A percentile compares a stretch with the other conserved stretches of the same genome.
Evolutionary conservation across 2,888 invertebrate genomes (phyloP).

Genomic region (Rapana venosa): DNA sequence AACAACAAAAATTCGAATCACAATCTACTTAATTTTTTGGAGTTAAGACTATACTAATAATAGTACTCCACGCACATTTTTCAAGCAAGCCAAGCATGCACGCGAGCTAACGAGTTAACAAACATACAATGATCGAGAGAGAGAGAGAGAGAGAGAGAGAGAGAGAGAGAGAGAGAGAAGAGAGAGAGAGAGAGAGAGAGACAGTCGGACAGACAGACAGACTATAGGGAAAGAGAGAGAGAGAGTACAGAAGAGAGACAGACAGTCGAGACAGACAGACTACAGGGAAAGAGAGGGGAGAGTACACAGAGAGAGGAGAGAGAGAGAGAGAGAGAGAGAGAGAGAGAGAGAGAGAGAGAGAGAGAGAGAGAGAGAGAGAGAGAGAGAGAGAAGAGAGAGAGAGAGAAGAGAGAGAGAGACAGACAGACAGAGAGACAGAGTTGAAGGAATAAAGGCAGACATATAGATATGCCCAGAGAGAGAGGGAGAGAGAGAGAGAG

Average conservation of each 20-base stretch:
- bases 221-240: neutral
- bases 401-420: neutral
- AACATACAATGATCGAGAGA: neutral
- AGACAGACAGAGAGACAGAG: slow-evolving; percentile 2
- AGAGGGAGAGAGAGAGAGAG: neutral
- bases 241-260: slow-evolving; percentile 10
- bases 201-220: neutral
- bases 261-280: too few relatives aligned
- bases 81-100: too few relatives aligned
- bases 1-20: too few relatives aligned
- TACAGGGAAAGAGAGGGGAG: neutral
- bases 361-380: neutral
- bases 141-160: slow-evolving; percentile 21
- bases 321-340: slow-evolving; percentile 1
- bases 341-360: neutral
- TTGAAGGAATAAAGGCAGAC: too few relatives aligned
- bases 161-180: neutral
- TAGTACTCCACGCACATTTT: too few relatives aligned
- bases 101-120: too few relatives aligned
- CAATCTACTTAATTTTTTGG: too few relatives aligned
- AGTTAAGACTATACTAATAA: too few relatives aligned
- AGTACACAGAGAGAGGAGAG: neutral
- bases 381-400: slow-evolving; percentile 2
- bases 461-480: neutral
- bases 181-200: neutral